Conservation (phyloP, 1,140 invertebrate genomes). For the Zaprionus ornatus region DNA sequence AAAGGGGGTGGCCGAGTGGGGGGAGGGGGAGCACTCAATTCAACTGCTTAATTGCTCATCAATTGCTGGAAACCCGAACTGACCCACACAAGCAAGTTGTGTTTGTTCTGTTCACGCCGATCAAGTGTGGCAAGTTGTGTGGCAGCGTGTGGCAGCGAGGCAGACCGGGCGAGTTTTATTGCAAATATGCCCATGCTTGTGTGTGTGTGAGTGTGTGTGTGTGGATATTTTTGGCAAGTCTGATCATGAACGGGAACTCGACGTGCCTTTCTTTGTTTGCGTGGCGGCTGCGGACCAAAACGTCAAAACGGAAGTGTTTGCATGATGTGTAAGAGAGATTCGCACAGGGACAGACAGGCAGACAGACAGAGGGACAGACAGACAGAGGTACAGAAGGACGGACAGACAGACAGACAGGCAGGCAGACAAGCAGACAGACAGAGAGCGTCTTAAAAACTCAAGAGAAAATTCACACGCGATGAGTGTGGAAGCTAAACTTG, state of each 20-base stretch:
- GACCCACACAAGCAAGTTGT: slow-evolving; percentile 65
- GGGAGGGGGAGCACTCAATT: background rate
- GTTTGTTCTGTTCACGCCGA: slow-evolving; percentile 27
- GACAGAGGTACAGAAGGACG: background rate
- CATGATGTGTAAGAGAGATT: slow-evolving; percentile 70
- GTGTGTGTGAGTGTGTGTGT: background rate
- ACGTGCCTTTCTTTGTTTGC: slow-evolving; percentile 33
- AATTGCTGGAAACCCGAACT: slow-evolving; percentile 64
- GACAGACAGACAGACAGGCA: background rate
- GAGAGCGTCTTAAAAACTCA: background rate
- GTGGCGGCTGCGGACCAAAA: slow-evolving; percentile 20
- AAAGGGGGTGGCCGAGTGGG: background rate
- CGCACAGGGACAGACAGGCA: background rate
- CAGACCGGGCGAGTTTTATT: slow-evolving; percentile 23
- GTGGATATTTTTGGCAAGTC: slow-evolving; percentile 63
- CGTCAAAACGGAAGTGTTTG: slow-evolving; percentile 72
- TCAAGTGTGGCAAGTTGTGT: background rate
- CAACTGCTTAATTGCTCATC: slow-evolving; percentile 59
- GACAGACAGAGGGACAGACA: slow-evolving; percentile 19
- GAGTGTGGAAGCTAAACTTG: slow-evolving; percentile 45
- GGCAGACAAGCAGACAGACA: background rate
- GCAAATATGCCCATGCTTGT: slow-evolving; percentile 13
- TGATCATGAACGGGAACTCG: slow-evolving; percentile 26
- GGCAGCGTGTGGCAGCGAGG: background rate
- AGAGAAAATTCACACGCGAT: slow-evolving; percentile 59